Conservation (phyloP, 1,140 invertebrate genomes). For the Orchesella cincta region DNA sequence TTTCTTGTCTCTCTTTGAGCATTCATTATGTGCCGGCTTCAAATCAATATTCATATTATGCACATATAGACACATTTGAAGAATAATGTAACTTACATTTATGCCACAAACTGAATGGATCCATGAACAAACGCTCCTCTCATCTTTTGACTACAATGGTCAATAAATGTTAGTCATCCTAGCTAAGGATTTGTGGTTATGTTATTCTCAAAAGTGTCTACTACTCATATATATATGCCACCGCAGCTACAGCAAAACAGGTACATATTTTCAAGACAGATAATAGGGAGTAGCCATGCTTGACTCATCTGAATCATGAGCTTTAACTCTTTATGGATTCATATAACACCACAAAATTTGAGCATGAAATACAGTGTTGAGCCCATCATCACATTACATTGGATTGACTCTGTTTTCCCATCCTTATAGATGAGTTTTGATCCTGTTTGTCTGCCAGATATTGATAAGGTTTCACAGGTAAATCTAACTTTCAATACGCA, state of each 20-base stretch:
- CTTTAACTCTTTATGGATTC: not conserved
- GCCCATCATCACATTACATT: not conserved
- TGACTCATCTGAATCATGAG: not conserved
- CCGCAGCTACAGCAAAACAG: not conserved
- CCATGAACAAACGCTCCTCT: not conserved
- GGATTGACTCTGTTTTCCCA: not conserved
- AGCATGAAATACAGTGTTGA: not conserved
- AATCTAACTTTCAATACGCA: conserved; percentile 1
- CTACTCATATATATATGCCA: not conserved
- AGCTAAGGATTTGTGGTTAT: not conserved
- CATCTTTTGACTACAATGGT: not conserved
- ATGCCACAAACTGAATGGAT: not conserved
- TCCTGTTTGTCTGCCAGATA: not conserved
- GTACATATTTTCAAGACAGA: not conserved
- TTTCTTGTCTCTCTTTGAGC: not conserved
- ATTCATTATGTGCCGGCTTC: not conserved
- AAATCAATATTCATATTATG: conserved; percentile 15
- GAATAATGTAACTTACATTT: not conserved
- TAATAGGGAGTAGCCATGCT: conserved; percentile 3
- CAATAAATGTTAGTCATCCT: not conserved
- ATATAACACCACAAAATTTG: not conserved
- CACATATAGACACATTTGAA: not conserved
- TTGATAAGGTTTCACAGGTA: not conserved
- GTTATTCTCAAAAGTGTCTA: not conserved
- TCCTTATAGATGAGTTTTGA: not conserved